A percentile compares a stretch with the other conserved stretches of the same genome.
Conservation (phyloP, 2,888 invertebrate genomes). For the Morinoia aosen region DNA sequence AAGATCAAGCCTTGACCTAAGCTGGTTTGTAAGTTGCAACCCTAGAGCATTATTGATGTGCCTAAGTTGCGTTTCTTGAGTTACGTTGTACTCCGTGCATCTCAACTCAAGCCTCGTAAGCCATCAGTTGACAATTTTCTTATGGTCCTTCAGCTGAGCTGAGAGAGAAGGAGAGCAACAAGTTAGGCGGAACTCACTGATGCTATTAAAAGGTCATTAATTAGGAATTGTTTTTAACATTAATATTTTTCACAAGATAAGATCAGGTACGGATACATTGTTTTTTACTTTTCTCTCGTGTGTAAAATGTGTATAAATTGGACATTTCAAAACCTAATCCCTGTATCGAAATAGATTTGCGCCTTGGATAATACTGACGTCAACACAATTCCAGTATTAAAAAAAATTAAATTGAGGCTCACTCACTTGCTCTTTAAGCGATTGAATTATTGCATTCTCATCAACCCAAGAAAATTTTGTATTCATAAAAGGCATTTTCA, state of each 20-base stretch:
- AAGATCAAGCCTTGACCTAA: conserved; percentile 7
- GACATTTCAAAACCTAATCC: no score
- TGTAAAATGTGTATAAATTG: no score
- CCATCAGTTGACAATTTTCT: not conserved
- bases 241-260: no score
- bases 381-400: not conserved
- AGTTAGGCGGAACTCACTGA: no score
- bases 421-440: not conserved
- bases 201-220: no score
- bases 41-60: not conserved
- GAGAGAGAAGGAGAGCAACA: no score
- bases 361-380: no score
- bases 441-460: not conserved
- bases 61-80: not conserved
- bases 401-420: not conserved
- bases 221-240: no score
- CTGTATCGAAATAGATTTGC: no score
- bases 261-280: no score
- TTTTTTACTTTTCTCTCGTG: no score
- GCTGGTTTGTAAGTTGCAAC: conserved; percentile 13
- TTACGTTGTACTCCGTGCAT: not conserved
- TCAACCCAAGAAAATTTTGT: not conserved
- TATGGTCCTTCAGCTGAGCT: no score
- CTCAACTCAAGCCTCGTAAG: not conserved
- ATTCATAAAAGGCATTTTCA: not conserved